phyloP scores from a whole-genome alignment of 2,888 invertebrate species.

The Cataglyphis altisquamis region DNA sequence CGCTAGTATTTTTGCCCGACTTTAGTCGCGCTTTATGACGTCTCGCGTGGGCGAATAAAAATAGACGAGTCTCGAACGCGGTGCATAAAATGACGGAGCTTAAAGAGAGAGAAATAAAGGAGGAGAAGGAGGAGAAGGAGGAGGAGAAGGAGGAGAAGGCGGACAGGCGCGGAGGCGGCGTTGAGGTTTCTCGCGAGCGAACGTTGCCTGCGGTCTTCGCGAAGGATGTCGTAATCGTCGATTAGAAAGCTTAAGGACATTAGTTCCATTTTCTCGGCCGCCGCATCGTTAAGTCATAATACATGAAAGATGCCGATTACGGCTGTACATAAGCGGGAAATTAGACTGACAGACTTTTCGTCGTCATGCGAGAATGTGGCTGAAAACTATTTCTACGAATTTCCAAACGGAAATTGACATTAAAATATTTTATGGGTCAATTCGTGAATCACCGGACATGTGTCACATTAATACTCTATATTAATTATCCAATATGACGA shows the following conservation, averaged over 20 bases:
- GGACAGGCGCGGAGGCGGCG: constrained; percentile 60
- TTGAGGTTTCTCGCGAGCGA: constrained; percentile 63
- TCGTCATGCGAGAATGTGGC: background rate
- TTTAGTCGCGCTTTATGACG: constrained; percentile 25
- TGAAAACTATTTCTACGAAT: background rate
- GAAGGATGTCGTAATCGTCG: constrained; percentile 69
- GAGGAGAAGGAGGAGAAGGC: constrained; percentile 50
- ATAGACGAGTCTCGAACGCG: constrained; percentile 22
- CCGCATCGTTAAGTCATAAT: constrained; percentile 48
- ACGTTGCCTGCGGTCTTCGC: constrained; percentile 47
- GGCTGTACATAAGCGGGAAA: background rate
- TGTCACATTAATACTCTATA: background rate
- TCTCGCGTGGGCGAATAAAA: constrained; percentile 33
- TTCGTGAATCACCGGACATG: background rate
- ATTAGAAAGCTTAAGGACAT: constrained; percentile 72
- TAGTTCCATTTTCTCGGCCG: constrained; percentile 45
- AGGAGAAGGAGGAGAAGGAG: background rate
- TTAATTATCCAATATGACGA: background rate
- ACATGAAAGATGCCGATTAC: constrained; percentile 36
- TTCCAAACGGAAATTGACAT: background rate
- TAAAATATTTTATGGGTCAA: constrained; percentile 10
- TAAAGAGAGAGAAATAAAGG: constrained; percentile 3
- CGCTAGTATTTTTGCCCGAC: constrained; percentile 7
- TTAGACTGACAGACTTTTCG: constrained; percentile 14
- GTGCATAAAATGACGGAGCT: constrained; percentile 34